Base-by-base conservation (phyloP, 2,888 invertebrate species). In the Amblyteles armatorius region DNA sequence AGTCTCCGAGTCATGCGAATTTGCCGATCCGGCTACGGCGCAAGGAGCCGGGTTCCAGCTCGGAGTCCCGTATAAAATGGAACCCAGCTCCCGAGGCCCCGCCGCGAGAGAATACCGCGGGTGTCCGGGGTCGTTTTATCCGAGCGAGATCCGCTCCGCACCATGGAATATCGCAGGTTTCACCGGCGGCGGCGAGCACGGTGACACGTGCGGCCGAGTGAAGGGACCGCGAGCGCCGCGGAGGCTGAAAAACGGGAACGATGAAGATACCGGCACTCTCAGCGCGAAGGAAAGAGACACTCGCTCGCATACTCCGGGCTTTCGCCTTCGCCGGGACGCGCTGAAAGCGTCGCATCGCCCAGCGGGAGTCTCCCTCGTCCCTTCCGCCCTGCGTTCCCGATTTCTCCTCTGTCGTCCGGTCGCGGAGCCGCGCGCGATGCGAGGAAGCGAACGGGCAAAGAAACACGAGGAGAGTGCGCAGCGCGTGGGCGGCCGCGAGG, bases 401-500 rank as follows among this genome's bases (percentile, higher is more conserved):
- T 22, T 36, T 36, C 48, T 63, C 79, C 19, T 72, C 52, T 55
- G 60, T 60, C 60, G 57, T 69, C 50, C 19, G 57, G 55, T 79
- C 72, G 79, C 4, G 40, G 26, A 40, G 3, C n/a, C 11, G 57
- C 19, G 33, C 16, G 36, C 52, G 69, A 48, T 9, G n/a, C 52
- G 29, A 57, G 33, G 19, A 29, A 50, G 71, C 33, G 33, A 19
- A 6, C 9, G n/a, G 6, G 36, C 44, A 36, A 36, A 73, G 55
- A 73, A 57, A 57, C 13, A 73, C 36, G 67, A 29, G 60, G 55
- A 52, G 67, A 40, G n/a, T 40, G 73, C 65, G 81, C 82, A 86
- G 79, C 87, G 89, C 88, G 88, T 89, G 89, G 89, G 90, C 88
- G 88, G 88, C 84, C 88, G 44, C 22, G 29, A 52, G 67, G 73